Evolutionary conservation across 2,888 invertebrate genomes (phyloP), one percentile per base, ranked within the genome.

Genomic region (Cryptocheilus praepositus): DNA sequence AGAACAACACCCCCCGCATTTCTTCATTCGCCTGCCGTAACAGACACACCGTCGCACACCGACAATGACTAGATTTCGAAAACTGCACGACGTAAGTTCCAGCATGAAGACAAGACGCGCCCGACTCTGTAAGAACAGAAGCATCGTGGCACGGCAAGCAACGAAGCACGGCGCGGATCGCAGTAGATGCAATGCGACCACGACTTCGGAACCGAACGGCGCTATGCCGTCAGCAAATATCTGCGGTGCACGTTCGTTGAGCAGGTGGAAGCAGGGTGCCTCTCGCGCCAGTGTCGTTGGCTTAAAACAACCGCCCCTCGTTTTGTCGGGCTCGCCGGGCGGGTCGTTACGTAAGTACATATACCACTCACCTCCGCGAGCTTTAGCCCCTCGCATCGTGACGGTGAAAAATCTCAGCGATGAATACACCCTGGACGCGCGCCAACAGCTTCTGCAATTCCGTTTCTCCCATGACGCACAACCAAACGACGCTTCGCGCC

Each of bases 321-420:
- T 57, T 43, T 57, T 21, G 57, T 57, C 44, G 45, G 44, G 36
- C 36, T 36, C 8, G 36, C 36, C 36, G 4, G 8, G 11, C 3
- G 36, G 36, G 36, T 36, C 36, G 36, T 36, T 36, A 36, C 46
- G 49, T 59, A 49, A 49, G 58, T 60, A 55, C 62, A 62, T 46
- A 55, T 44, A 55, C 16, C n/a, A 28, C 28, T 46, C 15, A 43
- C 13, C 19, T 22, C 19, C 28, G 4, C 55, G 18, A 36, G 60
- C 25, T 51, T 19, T 52, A 16, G 43, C 52, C 28, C 36, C 36
- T 36, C 11, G 52, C 43, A 18, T 60, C 52, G 36, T 51, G 51
- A 60, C 60, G 51, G 36, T 60, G 60, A 60, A 52, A 60, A 60
- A 51, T 60, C 51, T 51, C 52, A 15, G 43, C 60, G 52, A 60